These are phyloP conservation scores for Agonopterix alstromeriana DNA, from an alignment of 2,888 invertebrate genomes.

Conservation along the genomic window DNA sequence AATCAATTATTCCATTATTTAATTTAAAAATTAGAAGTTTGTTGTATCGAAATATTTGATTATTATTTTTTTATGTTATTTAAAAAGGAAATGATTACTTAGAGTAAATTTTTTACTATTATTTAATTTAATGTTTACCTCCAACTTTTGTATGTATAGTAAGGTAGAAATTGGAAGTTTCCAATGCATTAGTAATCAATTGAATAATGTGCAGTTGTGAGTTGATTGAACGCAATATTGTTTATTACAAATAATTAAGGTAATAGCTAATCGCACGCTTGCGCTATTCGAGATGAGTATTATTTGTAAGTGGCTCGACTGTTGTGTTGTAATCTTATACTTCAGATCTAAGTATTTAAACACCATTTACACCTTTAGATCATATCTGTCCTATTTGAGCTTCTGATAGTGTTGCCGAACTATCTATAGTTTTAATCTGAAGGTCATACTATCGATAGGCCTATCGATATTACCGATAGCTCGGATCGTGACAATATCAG, in stretches of 20 bases:
- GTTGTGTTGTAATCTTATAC: not conserved
- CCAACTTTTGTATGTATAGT: slow-evolving; percentile 52
- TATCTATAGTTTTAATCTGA: too few species aligned
- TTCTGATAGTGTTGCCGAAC: too few species aligned
- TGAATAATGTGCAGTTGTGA: slow-evolving; percentile 23
- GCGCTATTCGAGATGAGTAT: slow-evolving; percentile 19
- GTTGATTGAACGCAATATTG: slow-evolving; percentile 19
- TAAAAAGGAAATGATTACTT: slow-evolving; percentile 57
- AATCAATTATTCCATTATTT: slow-evolving; percentile 74
- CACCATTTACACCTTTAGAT: too few species aligned
- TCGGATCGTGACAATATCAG: too few species aligned
- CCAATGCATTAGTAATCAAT: slow-evolving; percentile 47
- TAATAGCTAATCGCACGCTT: slow-evolving; percentile 40
- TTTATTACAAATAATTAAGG: slow-evolving; percentile 25
- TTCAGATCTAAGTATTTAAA: too few species aligned
- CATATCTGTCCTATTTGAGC: too few species aligned
- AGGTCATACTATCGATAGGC: too few species aligned
- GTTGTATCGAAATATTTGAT: slow-evolving; percentile 64
- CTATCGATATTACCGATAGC: too few species aligned
- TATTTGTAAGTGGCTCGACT: slow-evolving; percentile 20
- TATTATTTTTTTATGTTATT: slow-evolving; percentile 66
- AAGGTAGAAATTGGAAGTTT: slow-evolving; percentile 42
- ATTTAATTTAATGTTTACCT: slow-evolving; percentile 60
- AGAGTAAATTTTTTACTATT: slow-evolving; percentile 58
- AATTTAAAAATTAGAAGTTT: slow-evolving; percentile 55